Base-by-base conservation (phyloP, 1,140 invertebrate species). In the Calliphora vicina region DNA sequence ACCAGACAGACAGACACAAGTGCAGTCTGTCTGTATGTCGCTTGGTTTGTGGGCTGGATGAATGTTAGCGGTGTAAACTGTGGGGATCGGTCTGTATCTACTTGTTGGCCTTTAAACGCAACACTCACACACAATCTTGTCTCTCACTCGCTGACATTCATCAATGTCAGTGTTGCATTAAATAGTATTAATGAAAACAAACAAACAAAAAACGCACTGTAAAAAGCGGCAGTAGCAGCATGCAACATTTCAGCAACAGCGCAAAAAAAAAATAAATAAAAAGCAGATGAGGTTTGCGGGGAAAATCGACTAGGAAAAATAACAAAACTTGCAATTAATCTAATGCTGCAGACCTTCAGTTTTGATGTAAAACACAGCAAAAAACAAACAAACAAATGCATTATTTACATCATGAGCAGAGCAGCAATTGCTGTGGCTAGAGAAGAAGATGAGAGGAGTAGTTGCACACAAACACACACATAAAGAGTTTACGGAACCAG, bases 91-190 rank as follows among this genome's bases (percentile, higher is more conserved):
- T 50, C 17, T 50, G 17, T 50, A 50, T 50, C 45, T 50, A 50
- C 8, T 50, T 50, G 45, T 50, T 50, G 45, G 45, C 45, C 45
- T 50, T 50, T 50, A 50, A n/a, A 50, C 45, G 45, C 45, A 50
- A 35, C 35, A 50, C 12, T 50, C 12, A 50, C 25, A 23, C 61
- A 61, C 72, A 67, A 73, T 74, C 82, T 86, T 84, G 84, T 81
- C 35, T 35, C 1, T 35, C 35, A 10, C 85, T 74, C 82, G 82
- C 43, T 29, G 45, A 73, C 82, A 45, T 85, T 82, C 72, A 76
- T 76, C 85, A 84, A 85, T 83, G 85, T 85, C 73, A 76, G 86
- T 86, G 85, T 84, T 85, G 85, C 85, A 84, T 86, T 86, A 86
- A 86, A 86, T 86, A 85, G 71, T 29, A 43, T 76, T 80, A 82